Percentiles rank a stretch among this genome's conserved stretches.
phyloP scores from a whole-genome alignment of 2,888 invertebrate species.

The Mimas tiliae region DNA sequence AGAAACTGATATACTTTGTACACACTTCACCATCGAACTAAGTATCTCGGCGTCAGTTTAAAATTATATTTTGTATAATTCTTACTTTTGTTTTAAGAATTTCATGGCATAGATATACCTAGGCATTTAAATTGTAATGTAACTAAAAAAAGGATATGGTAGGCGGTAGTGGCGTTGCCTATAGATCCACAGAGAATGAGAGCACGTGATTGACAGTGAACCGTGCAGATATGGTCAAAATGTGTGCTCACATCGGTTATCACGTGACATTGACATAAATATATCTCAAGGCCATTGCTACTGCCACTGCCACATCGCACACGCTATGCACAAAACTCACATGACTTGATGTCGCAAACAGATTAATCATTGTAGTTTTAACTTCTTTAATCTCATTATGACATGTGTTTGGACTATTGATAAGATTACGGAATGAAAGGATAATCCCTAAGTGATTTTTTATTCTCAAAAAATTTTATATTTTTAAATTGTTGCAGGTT shows the following conservation, averaged over 20 bases:
- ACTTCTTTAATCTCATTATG: conserved; percentile 29
- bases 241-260: conserved; percentile 35
- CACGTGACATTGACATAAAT: conserved; percentile 36
- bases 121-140: too few species aligned
- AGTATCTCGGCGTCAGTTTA: too few species aligned
- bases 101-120: too few species aligned
- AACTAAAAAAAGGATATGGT: too few species aligned
- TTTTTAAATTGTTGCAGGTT: too few species aligned
- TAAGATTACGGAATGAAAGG: conserved; percentile 20
- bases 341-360: conserved; percentile 37
- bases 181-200: conserved; percentile 26
- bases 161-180: conserved; percentile 26
- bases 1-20: too few species aligned
- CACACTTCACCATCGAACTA: too few species aligned
- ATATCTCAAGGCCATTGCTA: too few species aligned
- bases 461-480: too few species aligned
- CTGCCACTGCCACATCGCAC: conserved; percentile 52
- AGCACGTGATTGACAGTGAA: background rate
- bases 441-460: background rate
- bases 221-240: conserved; percentile 5
- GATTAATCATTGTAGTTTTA: conserved; percentile 39
- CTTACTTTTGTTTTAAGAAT: too few species aligned
- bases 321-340: conserved; percentile 45
- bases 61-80: too few species aligned
- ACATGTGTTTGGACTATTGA: conserved; percentile 18